Conservation (phyloP, 2,113 vertebrate species). For the Neotragus moschatus region DNA sequence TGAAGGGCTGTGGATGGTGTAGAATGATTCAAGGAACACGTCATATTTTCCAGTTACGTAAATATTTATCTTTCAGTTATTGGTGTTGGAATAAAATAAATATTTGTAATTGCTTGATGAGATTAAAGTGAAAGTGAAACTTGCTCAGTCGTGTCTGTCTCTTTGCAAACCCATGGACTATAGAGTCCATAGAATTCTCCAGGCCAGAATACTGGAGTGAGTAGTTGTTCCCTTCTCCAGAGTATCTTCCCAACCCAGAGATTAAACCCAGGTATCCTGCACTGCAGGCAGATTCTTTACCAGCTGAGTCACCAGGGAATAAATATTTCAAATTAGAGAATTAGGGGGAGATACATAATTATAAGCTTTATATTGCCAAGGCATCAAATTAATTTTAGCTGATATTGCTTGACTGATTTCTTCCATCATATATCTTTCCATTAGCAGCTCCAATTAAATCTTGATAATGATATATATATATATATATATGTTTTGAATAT, state of each 20-base stretch:
- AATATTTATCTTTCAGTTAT: not conserved
- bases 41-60: not conserved
- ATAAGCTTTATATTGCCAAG: not conserved
- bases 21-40: not conserved
- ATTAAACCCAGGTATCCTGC: not conserved
- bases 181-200: not conserved
- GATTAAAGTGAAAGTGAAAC: not conserved
- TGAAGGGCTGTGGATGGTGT: rapidly evolving
- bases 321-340: not conserved
- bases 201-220: not conserved
- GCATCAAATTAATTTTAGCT: not conserved
- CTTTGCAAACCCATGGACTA: not conserved
- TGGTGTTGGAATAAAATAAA: not conserved
- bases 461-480: not conserved
- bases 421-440: not conserved
- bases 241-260: not conserved
- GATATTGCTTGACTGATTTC: not conserved
- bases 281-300: not conserved
- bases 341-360: not conserved
- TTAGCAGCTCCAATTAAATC: not conserved
- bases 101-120: not conserved
- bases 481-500: not conserved
- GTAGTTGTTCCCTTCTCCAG: not conserved
- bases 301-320: not conserved
- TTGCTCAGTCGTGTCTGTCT: rapidly evolving